Conservation (phyloP, 1,140 invertebrate species). For the Ptiloglossa arizonensis region DNA sequence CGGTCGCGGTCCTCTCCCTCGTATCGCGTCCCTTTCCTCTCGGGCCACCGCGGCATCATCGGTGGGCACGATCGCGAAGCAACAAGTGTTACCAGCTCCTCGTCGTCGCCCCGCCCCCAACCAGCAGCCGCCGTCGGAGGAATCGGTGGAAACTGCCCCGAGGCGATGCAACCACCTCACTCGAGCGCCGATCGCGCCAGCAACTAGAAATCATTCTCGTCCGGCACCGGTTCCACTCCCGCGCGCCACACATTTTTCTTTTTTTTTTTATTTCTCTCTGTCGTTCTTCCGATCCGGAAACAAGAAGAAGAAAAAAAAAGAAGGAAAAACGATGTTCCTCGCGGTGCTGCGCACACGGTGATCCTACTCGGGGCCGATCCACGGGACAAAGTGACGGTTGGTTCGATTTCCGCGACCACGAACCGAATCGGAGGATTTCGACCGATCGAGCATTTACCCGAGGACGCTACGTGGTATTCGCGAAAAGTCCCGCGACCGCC, state of each 20-base stretch:
- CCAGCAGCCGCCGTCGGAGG: slow-evolving; percentile 63
- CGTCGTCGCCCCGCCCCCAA: slow-evolving; percentile 73
- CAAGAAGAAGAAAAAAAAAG: no score
- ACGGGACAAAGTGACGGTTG: no score
- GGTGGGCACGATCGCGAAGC: slow-evolving; percentile 65
- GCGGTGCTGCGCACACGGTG: no score
- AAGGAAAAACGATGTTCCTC: slow-evolving; percentile 8
- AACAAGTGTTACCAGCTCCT: slow-evolving; percentile 76
- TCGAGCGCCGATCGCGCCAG: slow-evolving; percentile 76
- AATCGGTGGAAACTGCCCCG: slow-evolving; percentile 77
- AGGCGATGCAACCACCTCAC: slow-evolving; percentile 80
- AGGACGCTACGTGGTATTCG: no score
- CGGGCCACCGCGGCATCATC: slow-evolving; percentile 39
- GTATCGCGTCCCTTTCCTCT: slow-evolving; percentile 47
- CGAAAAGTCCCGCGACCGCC: no score
- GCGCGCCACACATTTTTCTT: no score
- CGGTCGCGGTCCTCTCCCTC: slow-evolving; percentile 41
- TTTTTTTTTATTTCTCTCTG: no score
- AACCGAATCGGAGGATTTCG: no score
- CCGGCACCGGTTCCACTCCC: slow-evolving; percentile 24
- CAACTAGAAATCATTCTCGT: slow-evolving; percentile 48
- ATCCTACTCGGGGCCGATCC: no score
- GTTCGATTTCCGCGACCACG: no score
- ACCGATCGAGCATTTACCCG: no score
- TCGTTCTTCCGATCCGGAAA: no score